Evolutionary conservation across 2,113 vertebrate genomes (phyloP).

Genomic region (Stercorarius parasiticus): DNA sequence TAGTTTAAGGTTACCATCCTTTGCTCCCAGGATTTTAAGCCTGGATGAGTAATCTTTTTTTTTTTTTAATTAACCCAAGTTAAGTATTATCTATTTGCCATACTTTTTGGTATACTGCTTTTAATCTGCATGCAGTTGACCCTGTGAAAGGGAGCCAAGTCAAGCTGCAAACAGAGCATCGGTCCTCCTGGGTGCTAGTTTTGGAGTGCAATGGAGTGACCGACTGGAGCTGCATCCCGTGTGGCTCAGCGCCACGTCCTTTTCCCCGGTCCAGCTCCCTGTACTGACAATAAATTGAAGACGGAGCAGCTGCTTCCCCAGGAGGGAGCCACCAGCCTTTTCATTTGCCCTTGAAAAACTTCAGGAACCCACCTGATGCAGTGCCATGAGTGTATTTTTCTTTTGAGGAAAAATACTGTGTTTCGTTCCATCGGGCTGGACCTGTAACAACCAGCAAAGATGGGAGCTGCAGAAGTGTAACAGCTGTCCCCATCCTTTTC

Average conservation of each 20-base stretch:
- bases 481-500: rapidly evolving
- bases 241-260: not conserved
- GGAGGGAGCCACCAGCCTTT: not conserved
- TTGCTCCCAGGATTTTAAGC: not conserved
- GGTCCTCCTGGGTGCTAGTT: not conserved
- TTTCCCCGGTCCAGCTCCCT: not conserved
- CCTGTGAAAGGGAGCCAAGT: not conserved
- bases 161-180: not conserved
- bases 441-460: not conserved
- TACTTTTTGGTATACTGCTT: not conserved
- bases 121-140: not conserved
- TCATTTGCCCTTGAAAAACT: not conserved
- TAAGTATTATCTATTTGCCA: constrained; percentile 17
- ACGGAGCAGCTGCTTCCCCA: constrained; percentile 8
- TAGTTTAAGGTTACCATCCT: constrained; percentile 28
- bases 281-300: not conserved
- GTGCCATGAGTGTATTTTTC: not conserved
- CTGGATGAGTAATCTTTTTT: constrained; percentile 10
- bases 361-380: not conserved
- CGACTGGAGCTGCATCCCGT: not conserved
- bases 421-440: not conserved
- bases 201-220: not conserved
- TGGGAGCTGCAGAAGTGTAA: not conserved
- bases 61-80: not conserved
- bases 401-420: not conserved